Evolutionary conservation across 1,140 invertebrate genomes (phyloP), one percentile per base, ranked within the genome.

Genomic region (Tetragnatha versicolor): DNA sequence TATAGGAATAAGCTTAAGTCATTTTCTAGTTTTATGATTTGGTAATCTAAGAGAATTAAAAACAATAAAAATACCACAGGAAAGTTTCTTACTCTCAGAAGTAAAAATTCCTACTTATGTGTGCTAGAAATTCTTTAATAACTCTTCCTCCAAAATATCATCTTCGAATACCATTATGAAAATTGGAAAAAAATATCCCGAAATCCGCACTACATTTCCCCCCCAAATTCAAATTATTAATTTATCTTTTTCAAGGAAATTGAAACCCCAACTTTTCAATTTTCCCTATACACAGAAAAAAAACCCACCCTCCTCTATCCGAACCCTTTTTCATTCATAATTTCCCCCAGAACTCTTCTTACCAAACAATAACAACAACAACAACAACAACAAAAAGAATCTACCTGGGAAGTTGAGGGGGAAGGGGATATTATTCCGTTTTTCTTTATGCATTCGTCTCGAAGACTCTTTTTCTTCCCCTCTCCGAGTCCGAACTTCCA

Each of bases 191-290:
- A 58, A 33, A 33, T 58, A 58, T 14, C 55, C 25, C 55, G 55
- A 58, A 58, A 58, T 58, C 55, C 55, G 35, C 35, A 58, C 20
- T 22, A 47, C 63, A 42, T 25, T 22, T 65, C 35, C 9, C 14
- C 22, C 39, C 17, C 20, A 42, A 22, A 35, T 22, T 29, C 42
- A 66, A 66, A 66, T 66, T 72, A 73, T 61, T 61, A 73, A 61
- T 73, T 73, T 73, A 60, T 73, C 55, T 61, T 73, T 35, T 72
- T 73, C 47, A 61, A 61, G 55, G 70, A 73, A 73, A 73, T 73
- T 73, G 55, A 73, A 61, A 49, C 66, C n/a, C 35, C 33, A 60
- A 73, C 42, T 61, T 58, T 73, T 61, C 70, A 73, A 61, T 61
- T 73, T 61, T 31, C 49, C 55, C n/a, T n/a, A n/a, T n/a, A n/a